Conservation (phyloP, 2,113 vertebrate genomes). For the Limnothrissa miodon region DNA sequence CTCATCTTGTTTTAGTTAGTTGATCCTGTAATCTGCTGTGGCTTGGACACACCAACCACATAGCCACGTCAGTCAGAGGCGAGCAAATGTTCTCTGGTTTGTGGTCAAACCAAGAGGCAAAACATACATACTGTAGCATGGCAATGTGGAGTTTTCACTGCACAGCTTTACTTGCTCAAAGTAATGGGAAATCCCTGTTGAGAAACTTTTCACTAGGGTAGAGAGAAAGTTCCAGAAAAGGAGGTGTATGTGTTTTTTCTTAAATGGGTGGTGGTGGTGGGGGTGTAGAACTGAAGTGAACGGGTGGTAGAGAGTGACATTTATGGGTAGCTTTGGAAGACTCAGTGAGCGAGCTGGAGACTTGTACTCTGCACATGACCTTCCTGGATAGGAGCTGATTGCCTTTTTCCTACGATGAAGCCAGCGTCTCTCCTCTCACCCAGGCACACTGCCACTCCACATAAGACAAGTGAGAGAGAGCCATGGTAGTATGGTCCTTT, state of each 20-base stretch:
- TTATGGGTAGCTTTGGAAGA: not conserved
- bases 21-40: not conserved
- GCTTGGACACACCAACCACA: not conserved
- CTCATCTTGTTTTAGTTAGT: not conserved
- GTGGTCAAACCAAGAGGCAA: slow-evolving; percentile 29
- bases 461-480: not conserved
- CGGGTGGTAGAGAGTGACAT: not conserved
- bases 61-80: not conserved
- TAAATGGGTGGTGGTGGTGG: not conserved
- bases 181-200: not conserved
- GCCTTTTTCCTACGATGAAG: slow-evolving; percentile 28
- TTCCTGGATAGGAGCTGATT: slow-evolving; percentile 21
- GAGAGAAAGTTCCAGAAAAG: not conserved
- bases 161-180: not conserved
- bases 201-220: slow-evolving; percentile 2
- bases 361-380: slow-evolving; percentile 15
- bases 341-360: not conserved
- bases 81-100: slow-evolving; percentile 16
- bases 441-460: slow-evolving; percentile 18
- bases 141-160: not conserved
- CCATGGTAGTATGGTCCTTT: not conserved
- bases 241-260: not conserved
- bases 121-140: slow-evolving; percentile 1
- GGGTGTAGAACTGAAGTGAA: slow-evolving; percentile 16
- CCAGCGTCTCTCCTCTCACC: slow-evolving; percentile 11